Evolutionary conservation across 2,113 vertebrate species (phyloP).

Genomic region (Silurus meridionalis): DNA sequence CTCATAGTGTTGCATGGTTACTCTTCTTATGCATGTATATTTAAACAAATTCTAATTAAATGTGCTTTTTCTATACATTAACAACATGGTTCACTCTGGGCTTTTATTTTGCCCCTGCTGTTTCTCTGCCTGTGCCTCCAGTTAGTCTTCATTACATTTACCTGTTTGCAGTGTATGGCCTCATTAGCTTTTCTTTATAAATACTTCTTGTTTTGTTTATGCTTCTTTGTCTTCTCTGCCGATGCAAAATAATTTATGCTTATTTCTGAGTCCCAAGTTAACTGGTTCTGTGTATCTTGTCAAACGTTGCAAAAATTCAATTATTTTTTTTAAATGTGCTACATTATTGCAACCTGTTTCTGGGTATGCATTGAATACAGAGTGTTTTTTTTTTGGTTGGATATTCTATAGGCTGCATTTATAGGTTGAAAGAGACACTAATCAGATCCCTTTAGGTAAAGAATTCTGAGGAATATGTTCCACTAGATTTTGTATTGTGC

Average conservation of each 20-base stretch:
- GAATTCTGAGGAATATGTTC: not conserved
- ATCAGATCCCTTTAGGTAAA: not conserved
- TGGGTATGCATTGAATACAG: not conserved
- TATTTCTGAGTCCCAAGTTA: not conserved
- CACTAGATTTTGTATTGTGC: no score
- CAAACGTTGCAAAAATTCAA: not conserved
- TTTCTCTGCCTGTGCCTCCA: not conserved
- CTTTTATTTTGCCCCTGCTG: not conserved
- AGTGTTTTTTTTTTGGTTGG: not conserved
- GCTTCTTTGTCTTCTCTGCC: not conserved
- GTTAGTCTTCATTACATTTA: conserved; percentile 5
- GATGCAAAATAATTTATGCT: not conserved
- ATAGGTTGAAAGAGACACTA: not conserved
- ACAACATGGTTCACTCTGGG: not conserved
- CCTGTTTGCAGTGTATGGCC: not conserved
- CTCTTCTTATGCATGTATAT: not conserved
- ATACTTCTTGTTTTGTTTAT: not conserved
- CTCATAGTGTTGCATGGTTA: not conserved
- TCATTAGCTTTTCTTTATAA: conserved; percentile 14
- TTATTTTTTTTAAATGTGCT: not conserved
- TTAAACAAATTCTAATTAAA: not conserved
- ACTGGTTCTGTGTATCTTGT: not conserved
- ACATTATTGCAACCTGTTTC: not conserved
- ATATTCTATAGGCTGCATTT: not conserved
- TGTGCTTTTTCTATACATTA: not conserved